Conservation (phyloP, 2,113 vertebrate species). For the Sinocyclocheilus anshuiensis region DNA sequence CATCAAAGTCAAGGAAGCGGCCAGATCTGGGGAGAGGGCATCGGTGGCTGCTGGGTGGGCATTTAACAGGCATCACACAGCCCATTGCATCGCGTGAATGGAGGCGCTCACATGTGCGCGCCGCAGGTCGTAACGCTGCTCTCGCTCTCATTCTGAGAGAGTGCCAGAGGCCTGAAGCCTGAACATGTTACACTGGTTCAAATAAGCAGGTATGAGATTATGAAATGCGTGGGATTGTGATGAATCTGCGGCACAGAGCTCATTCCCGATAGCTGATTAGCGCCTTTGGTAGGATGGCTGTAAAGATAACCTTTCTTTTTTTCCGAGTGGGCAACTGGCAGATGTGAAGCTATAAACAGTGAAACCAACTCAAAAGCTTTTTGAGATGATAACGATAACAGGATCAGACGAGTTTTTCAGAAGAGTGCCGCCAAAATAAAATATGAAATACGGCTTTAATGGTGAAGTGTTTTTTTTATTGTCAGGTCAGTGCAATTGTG, state of each 20-base stretch:
- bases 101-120: constrained; percentile 19
- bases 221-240: neutral
- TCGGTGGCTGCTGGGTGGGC: constrained; percentile 59
- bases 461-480: neutral
- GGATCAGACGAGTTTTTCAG: neutral
- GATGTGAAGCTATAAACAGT: constrained; percentile 19
- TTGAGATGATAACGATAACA: constrained; percentile 26
- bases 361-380: constrained; percentile 36
- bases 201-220: constrained; percentile 14
- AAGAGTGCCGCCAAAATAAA: neutral
- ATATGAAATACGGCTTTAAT: neutral
- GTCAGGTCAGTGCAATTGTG: neutral
- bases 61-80: constrained; percentile 65
- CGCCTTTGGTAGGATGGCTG: constrained; percentile 37
- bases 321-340: neutral
- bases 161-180: constrained; percentile 18
- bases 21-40: constrained; percentile 50
- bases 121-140: constrained; percentile 31
- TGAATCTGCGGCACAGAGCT: neutral
- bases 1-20: constrained; percentile 65
- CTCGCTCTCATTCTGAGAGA: constrained; percentile 29
- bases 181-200: constrained; percentile 29
- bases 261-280: constrained; percentile 22
- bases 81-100: constrained; percentile 50
- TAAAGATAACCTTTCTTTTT: constrained; percentile 42